Conservation (phyloP, 64 coral and sea anemone genomes). For the Hydrozoanthus tunicans region DNA sequence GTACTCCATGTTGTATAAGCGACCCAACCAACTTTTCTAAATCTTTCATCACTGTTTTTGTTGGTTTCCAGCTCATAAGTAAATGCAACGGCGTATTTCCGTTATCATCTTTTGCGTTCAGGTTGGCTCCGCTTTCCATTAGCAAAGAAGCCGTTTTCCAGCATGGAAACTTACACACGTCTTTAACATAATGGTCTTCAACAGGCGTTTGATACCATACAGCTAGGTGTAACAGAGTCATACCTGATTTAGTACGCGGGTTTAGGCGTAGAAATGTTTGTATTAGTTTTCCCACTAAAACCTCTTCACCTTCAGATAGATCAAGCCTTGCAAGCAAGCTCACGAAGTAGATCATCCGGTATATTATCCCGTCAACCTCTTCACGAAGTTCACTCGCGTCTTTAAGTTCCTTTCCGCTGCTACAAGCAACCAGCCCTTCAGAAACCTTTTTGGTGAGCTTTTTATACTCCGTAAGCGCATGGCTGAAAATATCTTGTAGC, state of each 20-base stretch:
- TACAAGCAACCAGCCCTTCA: neutral
- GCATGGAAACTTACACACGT: slow-evolving; percentile 78
- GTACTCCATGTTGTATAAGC: slow-evolving; percentile 53
- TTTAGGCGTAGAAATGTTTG: slow-evolving; percentile 66
- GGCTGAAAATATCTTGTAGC: neutral
- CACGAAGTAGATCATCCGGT: slow-evolving; percentile 74
- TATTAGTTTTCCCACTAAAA: slow-evolving; percentile 53
- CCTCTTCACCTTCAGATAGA: slow-evolving; percentile 52
- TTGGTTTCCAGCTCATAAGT: slow-evolving; percentile 58
- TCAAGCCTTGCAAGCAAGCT: slow-evolving; percentile 71
- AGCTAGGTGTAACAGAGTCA: slow-evolving; percentile 68
- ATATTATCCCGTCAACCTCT: slow-evolving; percentile 66
- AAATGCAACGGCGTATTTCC: slow-evolving; percentile 81
- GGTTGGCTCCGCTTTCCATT: slow-evolving; percentile 60
- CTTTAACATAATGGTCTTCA: slow-evolving; percentile 83
- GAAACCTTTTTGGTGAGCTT: slow-evolving; percentile 75
- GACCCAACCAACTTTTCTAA: slow-evolving; percentile 57
- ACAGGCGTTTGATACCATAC: slow-evolving; percentile 71
- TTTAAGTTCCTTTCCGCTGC: slow-evolving; percentile 27
- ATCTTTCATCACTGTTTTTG: slow-evolving; percentile 35
- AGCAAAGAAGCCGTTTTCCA: slow-evolving; percentile 44
- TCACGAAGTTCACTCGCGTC: slow-evolving; percentile 42
- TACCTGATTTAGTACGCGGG: slow-evolving; percentile 59
- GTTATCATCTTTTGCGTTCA: slow-evolving; percentile 58
- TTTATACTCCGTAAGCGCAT: slow-evolving; percentile 60